Conservation (phyloP, 1,140 invertebrate species). For the Tetramorium parvispinum region DNA sequence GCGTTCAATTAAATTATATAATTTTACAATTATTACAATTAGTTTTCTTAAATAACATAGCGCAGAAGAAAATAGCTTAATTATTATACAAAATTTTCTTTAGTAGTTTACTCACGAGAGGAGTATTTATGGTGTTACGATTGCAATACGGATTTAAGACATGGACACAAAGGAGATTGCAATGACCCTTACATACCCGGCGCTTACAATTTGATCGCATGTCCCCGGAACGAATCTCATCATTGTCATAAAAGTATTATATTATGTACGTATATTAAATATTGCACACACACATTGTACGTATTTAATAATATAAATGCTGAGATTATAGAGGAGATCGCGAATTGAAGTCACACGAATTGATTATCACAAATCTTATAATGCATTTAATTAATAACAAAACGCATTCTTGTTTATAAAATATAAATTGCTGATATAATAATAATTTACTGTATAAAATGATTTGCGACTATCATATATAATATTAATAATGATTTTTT, state of each 20-base stretch:
- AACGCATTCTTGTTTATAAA: no score
- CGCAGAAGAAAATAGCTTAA: background rate
- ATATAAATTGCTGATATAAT: no score
- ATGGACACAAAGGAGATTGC: conserved; percentile 73
- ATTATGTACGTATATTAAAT: conserved; percentile 73
- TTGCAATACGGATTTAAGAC: conserved; percentile 77
- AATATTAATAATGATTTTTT: no score
- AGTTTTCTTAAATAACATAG: no score
- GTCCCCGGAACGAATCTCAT: conserved; percentile 75
- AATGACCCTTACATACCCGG: conserved; percentile 79
- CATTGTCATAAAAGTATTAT: conserved; percentile 79
- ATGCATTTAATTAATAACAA: no score
- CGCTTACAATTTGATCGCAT: conserved; percentile 69
- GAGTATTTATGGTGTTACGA: conserved; percentile 78
- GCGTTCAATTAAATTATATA: background rate
- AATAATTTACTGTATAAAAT: no score
- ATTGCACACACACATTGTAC: background rate
- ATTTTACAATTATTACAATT: background rate
- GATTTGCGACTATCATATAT: no score
- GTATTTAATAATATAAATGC: background rate
- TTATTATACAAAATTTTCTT: background rate
- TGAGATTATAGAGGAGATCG: background rate
- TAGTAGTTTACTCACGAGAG: conserved; percentile 48
- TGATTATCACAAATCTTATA: no score
- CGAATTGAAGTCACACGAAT: no score